Conservation (phyloP, 2,888 invertebrate species). For the Punctoribates punctum region DNA sequence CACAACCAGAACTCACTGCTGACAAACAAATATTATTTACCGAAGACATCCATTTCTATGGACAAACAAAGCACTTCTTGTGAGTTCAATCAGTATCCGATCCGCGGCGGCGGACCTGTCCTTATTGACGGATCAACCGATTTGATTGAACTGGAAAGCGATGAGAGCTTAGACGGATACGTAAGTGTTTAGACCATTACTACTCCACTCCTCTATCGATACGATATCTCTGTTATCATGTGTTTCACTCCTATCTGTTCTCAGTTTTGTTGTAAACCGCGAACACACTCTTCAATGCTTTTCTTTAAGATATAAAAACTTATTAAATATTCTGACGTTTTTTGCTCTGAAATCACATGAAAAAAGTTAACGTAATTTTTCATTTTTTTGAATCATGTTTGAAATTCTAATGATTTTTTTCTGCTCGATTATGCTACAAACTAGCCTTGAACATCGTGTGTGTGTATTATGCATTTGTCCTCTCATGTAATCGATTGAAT, state of each 20-base stretch:
- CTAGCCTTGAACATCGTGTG: slow-evolving; percentile 4
- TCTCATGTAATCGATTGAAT: background rate
- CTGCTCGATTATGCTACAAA: too few species aligned
- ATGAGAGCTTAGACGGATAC: slow-evolving; percentile 21
- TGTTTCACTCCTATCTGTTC: background rate
- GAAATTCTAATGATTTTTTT: too few species aligned
- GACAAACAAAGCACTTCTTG: slow-evolving; percentile 28
- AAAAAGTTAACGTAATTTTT: too few species aligned
- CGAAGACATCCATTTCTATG: background rate
- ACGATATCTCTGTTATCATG: slow-evolving; percentile 6
- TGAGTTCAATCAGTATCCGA: slow-evolving; percentile 19
- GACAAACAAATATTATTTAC: background rate
- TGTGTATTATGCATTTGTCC: background rate
- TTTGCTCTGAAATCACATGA: too few species aligned
- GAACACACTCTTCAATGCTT: background rate
- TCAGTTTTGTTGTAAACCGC: background rate
- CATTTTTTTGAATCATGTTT: too few species aligned
- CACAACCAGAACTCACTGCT: background rate
- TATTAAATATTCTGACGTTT: too few species aligned
- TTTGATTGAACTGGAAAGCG: slow-evolving; percentile 34
- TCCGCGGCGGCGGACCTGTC: slow-evolving; percentile 30
- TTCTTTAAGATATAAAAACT: background rate
- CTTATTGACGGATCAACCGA: slow-evolving; percentile 29
- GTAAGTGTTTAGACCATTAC: slow-evolving; percentile 4
- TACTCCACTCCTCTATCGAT: background rate